Evolutionary conservation across 1,140 invertebrate genomes (phyloP).

Genomic region (Neelides sp.): DNA sequence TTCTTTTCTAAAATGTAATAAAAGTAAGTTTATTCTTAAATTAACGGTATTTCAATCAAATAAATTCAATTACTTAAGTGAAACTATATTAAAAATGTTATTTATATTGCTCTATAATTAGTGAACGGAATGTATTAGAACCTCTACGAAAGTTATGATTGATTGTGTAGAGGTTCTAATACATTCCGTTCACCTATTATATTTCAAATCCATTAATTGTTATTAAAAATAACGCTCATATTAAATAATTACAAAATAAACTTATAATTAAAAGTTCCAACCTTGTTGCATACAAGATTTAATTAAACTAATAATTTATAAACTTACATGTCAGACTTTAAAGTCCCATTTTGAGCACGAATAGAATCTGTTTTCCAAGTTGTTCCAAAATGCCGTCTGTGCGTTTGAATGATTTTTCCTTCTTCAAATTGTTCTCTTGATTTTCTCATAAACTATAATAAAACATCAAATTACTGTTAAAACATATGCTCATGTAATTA

Average conservation of each 20-base stretch:
- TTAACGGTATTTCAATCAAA: slow-evolving; percentile 3
- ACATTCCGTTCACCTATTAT: too few relatives aligned
- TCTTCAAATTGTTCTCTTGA: slow-evolving; percentile 67
- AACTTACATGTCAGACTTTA: too few relatives aligned
- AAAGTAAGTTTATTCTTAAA: slow-evolving; percentile 15
- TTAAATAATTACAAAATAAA: too few relatives aligned
- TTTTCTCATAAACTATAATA: slow-evolving; percentile 67
- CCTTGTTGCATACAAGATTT: too few relatives aligned
- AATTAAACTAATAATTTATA: too few relatives aligned
- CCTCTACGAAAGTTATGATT: too few relatives aligned
- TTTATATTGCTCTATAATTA: neutral
- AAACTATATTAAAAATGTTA: slow-evolving; percentile 14
- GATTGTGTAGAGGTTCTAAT: too few relatives aligned
- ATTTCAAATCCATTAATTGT: too few relatives aligned
- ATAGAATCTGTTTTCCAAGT: slow-evolving; percentile 36
- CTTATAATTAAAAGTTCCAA: too few relatives aligned
- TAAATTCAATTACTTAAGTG: neutral
- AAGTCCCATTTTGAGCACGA: neutral
- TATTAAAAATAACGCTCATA: too few relatives aligned
- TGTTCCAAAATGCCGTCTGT: slow-evolving; percentile 52
- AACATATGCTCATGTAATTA: too few relatives aligned
- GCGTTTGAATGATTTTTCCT: slow-evolving; percentile 57
- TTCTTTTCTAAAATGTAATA: slow-evolving; percentile 41
- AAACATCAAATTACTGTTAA: slow-evolving; percentile 6
- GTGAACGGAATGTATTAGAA: too few relatives aligned